Evolutionary conservation across 1,140 invertebrate species (phyloP).

Genomic region (Eueides isabella): DNA sequence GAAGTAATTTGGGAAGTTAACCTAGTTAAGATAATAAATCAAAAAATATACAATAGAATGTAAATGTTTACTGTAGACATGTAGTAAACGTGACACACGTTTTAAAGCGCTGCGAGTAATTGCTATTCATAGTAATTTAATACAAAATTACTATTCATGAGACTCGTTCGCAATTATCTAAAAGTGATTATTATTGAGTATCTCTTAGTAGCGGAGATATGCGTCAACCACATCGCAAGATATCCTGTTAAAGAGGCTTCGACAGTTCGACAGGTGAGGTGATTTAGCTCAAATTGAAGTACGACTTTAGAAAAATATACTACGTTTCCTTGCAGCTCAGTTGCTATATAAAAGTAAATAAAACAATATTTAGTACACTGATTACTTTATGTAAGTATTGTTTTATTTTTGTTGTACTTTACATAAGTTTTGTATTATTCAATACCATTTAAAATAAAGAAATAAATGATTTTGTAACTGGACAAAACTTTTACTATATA

Average conservation of each 20-base stretch:
- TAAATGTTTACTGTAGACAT: not conserved
- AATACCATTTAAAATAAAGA: not conserved
- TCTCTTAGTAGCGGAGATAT: constrained; percentile 40
- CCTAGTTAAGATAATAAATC: too few relatives aligned
- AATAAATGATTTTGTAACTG: not conserved
- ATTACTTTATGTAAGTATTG: not conserved
- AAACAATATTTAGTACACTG: not conserved
- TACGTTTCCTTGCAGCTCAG: not conserved
- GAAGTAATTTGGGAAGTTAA: too few relatives aligned
- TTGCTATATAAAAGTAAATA: not conserved
- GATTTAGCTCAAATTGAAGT: constrained; percentile 23
- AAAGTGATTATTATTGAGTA: constrained; percentile 40
- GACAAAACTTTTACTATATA: not conserved
- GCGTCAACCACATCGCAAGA: constrained; percentile 38
- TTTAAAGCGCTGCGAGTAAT: not conserved
- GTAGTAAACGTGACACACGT: not conserved
- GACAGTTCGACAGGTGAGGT: constrained; percentile 43
- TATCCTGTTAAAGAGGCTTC: constrained; percentile 45
- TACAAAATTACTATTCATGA: constrained; percentile 27
- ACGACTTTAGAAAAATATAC: not conserved
- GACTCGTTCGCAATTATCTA: constrained; percentile 31
- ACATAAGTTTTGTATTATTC: too few relatives aligned
- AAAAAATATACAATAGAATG: not conserved
- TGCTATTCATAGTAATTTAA: constrained; percentile 19
- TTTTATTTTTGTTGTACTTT: too few relatives aligned